Percentiles rank a stretch among this genome's conserved stretches.
phyloP scores from a whole-genome alignment of 2,888 invertebrate species.

The Ellobium chinense region DNA sequence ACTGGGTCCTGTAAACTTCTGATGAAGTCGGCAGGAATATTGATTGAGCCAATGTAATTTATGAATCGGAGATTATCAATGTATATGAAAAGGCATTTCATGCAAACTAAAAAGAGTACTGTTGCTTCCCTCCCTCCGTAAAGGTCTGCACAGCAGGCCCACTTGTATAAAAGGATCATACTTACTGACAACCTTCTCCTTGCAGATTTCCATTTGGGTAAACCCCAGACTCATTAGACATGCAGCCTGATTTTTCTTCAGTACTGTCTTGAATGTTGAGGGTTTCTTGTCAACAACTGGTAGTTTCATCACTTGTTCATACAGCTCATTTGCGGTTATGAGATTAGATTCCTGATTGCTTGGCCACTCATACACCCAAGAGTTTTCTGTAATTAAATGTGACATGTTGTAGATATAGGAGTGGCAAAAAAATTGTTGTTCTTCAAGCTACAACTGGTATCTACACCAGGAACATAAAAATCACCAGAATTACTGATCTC shows the following conservation, averaged over 20 bases:
- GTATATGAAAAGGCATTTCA: too few species aligned
- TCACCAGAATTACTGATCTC: background rate
- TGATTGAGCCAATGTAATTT: too few species aligned
- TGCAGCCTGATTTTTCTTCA: slow-evolving; percentile 38
- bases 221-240: slow-evolving; percentile 30
- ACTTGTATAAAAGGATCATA: background rate
- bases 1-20: too few species aligned
- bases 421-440: too few species aligned
- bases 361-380: slow-evolving; percentile 46
- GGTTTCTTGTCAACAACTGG: slow-evolving; percentile 25
- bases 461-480: background rate
- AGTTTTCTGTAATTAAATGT: too few species aligned
- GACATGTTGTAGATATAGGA: too few species aligned
- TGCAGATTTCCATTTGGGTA: slow-evolving; percentile 36
- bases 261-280: background rate
- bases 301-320: slow-evolving; percentile 12
- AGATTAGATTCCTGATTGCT: slow-evolving; percentile 32
- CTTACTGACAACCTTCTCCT: slow-evolving; percentile 39
- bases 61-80: too few species aligned
- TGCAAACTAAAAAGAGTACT: too few species aligned
- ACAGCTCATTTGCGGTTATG: slow-evolving; percentile 31
- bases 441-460: too few species aligned
- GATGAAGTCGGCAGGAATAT: too few species aligned
- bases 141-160: too few species aligned
- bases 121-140: too few species aligned